These are phyloP conservation scores for pig (Sus scrofa) DNA, from an alignment of 2,113 vertebrate genomes.

Conservation along the genomic window T2T-Sscrofa CM000824.6:100952001-100952500, in stretches of 20 bases:
- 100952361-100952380: not conserved
- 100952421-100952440: not conserved
- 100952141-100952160: not conserved
- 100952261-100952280: not conserved
- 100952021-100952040: not conserved
- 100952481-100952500: not conserved
- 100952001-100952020: not conserved
- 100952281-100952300: not conserved
- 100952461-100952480: not conserved
- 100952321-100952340: not conserved
- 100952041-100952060: not conserved
- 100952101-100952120: not conserved
- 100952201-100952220: not conserved
- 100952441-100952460: not conserved
- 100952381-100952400: not conserved
- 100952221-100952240: not conserved
- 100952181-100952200: not conserved
- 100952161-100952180: not conserved
- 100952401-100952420: not conserved
- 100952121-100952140: not conserved
- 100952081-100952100: not conserved
- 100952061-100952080: not conserved
- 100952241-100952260: not conserved
- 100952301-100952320: not conserved
- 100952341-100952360: not conserved